Conservation (phyloP, 2,797 vertebrate genomes). For the Sandelia bainsii region DNA sequence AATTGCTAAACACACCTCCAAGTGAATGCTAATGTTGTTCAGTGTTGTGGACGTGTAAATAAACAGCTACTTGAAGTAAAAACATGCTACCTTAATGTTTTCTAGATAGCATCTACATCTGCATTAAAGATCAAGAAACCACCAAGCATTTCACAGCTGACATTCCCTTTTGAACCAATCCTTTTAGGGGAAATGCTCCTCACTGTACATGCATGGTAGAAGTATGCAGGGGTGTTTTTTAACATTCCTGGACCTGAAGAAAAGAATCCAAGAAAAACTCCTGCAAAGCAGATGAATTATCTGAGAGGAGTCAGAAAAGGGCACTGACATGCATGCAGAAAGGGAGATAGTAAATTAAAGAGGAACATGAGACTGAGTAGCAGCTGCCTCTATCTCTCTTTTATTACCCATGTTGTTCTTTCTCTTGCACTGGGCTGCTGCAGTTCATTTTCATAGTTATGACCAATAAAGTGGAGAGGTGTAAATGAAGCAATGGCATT, state of each 20-base stretch:
- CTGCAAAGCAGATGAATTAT: slow-evolving; percentile 58
- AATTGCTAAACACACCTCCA: not conserved
- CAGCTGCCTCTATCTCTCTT: slow-evolving; percentile 5
- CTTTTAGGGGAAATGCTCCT: slow-evolving; percentile 67
- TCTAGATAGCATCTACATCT: not conserved
- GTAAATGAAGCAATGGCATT: slow-evolving; percentile 35
- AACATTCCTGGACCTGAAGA: slow-evolving; percentile 48
- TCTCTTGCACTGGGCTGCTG: slow-evolving; percentile 4
- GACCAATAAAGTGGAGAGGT: slow-evolving; percentile 45
- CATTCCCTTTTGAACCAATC: slow-evolving; percentile 47
- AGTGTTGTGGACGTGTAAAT: not conserved
- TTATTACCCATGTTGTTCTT: slow-evolving; percentile 16
- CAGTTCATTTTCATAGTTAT: slow-evolving; percentile 52
- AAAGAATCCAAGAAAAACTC: slow-evolving; percentile 43
- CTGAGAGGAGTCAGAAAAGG: slow-evolving; percentile 36
- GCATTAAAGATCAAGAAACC: slow-evolving; percentile 1
- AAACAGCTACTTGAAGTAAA: not conserved
- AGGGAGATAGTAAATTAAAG: slow-evolving; percentile 2
- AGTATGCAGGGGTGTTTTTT: slow-evolving; percentile 44
- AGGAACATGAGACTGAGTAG: slow-evolving; percentile 11
- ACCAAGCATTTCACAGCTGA: slow-evolving; percentile 26
- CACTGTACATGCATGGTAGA: slow-evolving; percentile 31
- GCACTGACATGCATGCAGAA: not conserved
- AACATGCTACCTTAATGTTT: not conserved
- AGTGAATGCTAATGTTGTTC: not conserved